Percentiles rank a stretch among this genome's conserved stretches.
phyloP scores from a whole-genome alignment of 2,888 invertebrate species.

The Tinea pellionella region DNA sequence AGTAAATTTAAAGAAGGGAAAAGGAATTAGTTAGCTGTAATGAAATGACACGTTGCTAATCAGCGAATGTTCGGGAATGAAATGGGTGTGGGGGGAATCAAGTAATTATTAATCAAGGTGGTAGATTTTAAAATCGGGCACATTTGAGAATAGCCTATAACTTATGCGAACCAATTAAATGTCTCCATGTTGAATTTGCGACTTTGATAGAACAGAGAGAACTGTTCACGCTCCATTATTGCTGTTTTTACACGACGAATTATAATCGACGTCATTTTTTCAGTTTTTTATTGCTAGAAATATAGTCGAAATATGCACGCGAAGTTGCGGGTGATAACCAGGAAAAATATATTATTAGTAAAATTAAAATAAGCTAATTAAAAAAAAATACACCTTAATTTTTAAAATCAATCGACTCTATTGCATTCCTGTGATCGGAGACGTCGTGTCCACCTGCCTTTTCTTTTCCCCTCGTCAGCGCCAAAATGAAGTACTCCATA shows the following conservation, averaged over 20 bases:
- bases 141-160: conserved; percentile 27
- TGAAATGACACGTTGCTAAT: background rate
- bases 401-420: conserved; percentile 24
- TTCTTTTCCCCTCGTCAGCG: conserved; percentile 50
- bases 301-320: too few relatives aligned
- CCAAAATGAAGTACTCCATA: conserved; percentile 57
- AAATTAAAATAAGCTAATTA: background rate
- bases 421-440: conserved; percentile 27
- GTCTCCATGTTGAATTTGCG: conserved; percentile 16
- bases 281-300: too few relatives aligned
- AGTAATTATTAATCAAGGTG: background rate
- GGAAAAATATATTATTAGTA: too few relatives aligned
- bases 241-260: too few relatives aligned
- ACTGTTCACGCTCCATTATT: too few relatives aligned
- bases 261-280: too few relatives aligned
- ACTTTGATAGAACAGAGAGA: background rate
- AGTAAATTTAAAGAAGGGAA: too few relatives aligned
- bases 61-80: background rate
- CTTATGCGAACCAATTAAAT: conserved; percentile 38
- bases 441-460: conserved; percentile 38
- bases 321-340: too few relatives aligned
- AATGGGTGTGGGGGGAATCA: background rate
- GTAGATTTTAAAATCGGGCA: background rate
- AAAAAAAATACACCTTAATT: too few relatives aligned
- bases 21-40: background rate